Evolutionary conservation across 2,113 vertebrate species (phyloP), one percentile per base, ranked within the genome.

Genomic region (Petrocephalus microphthalmus): DNA sequence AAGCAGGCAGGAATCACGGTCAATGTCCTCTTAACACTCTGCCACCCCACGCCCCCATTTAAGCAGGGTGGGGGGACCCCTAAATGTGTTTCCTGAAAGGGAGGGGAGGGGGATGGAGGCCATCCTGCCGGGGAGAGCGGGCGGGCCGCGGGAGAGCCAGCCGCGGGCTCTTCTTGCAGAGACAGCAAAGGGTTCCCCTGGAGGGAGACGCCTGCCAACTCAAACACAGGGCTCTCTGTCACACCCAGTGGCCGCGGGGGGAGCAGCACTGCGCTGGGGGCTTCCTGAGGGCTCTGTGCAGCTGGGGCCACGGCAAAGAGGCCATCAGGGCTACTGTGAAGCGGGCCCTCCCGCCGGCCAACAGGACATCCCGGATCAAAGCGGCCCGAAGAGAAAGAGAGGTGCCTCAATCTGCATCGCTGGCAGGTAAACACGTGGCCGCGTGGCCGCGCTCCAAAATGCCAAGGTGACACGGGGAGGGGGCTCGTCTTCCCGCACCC

Each of bases 31-130:
- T 88, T 85, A 67, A 42, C 25, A 78, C 78, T 90, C 89, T 88
- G 15, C 49, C 2, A 90, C 88, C 82, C 64, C 52, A 91, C 89
- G 86, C 90, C 87, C 29, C 81, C 89, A 90, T 91, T 93, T 92
- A 93, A 93, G 94, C 92, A 88, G 54, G 37, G 71, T 8, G 67
- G 51, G 52, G 37, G 25, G 95, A 95, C 95, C 95, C 93, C 96
- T 94, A 97, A 97, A 98, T 98, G 96, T 98, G 97, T 98, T 99
- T 99, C 98, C 97, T 98, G 97, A 96, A 96, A 96, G 94, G 94
- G 95, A 96, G 95, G 96, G 97, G 97, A 97, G 96, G 96, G 97
- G 97, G 97, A 97, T 97, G 97, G 97, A 96, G 96, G 94, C 96
- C 96, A 97, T 97, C 96, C 96, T 97, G 98, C 95, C 95, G 95